phyloP scores from a whole-genome alignment of 2,113 vertebrate species.

The Penelope pileata region DNA sequence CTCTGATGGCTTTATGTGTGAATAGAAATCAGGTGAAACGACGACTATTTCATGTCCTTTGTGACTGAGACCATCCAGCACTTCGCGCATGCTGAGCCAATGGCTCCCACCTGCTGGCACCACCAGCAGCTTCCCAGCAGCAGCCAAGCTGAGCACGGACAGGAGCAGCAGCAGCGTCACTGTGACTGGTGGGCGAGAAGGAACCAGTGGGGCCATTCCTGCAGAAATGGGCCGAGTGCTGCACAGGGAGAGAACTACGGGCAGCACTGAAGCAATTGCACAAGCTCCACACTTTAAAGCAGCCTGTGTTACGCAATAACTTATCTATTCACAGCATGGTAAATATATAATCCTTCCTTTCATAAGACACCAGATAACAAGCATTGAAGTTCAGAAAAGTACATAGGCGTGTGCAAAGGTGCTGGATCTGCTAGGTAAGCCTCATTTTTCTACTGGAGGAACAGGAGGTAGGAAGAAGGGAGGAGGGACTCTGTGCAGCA shows the following conservation, averaged over 20 bases:
- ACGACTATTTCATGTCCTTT: conserved; percentile 73
- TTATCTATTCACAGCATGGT: not conserved
- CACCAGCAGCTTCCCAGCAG: conserved; percentile 80
- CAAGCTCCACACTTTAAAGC: not conserved
- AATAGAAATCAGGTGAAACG: conserved; percentile 70
- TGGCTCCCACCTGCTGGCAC: conserved; percentile 86
- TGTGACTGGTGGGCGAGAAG: accelerated
- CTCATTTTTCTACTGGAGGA: not conserved
- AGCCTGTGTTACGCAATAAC: not conserved
- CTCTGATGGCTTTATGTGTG: conserved; percentile 71
- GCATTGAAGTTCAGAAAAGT: not conserved
- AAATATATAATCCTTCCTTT: not conserved
- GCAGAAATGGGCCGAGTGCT: no score
- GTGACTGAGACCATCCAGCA: conserved; percentile 71
- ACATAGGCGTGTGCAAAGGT: no score
- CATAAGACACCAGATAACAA: no score
- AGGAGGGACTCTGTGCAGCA: no score
- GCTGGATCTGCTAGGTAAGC: not conserved
- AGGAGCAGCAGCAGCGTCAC: not conserved
- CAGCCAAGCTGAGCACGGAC: not conserved
- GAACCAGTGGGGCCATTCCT: not conserved
- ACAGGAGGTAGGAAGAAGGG: not conserved
- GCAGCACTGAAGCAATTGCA: not conserved
- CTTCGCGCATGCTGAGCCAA: conserved; percentile 79
- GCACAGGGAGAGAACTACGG: not conserved